A percentile compares a stretch with the other conserved stretches of the same genome.
Conservation (phyloP, 2,113 vertebrate genomes). For the Chlamydotis undulata region DNA sequence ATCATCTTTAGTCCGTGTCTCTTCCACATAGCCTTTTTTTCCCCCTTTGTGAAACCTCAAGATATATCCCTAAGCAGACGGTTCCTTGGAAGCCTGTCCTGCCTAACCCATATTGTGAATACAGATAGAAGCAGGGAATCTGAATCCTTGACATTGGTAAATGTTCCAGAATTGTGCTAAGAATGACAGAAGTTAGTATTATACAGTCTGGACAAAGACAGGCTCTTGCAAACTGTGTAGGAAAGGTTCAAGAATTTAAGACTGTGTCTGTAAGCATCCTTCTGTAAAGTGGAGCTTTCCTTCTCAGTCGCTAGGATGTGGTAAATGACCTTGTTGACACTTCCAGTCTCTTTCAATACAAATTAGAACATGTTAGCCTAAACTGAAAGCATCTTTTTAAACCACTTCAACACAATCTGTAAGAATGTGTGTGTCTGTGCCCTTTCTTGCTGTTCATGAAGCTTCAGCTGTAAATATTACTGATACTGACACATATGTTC, state of each 20-base stretch:
- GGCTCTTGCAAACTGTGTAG: neutral
- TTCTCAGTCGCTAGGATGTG: neutral
- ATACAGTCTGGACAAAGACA: neutral
- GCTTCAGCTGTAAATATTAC: slow-evolving; percentile 48
- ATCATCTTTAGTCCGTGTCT: neutral
- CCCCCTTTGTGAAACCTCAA: neutral
- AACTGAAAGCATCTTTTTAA: slow-evolving; percentile 54
- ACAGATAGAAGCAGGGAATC: neutral
- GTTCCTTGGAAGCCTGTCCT: neutral
- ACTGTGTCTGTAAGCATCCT: neutral
- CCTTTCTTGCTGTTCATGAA: slow-evolving; percentile 41
- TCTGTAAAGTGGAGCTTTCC: neutral
- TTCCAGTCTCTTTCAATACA: slow-evolving; percentile 39
- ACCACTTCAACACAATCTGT: slow-evolving; percentile 55
- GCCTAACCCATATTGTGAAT: neutral
- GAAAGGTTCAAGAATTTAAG: neutral
- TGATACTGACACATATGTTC: slow-evolving; percentile 54
- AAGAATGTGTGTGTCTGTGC: slow-evolving; percentile 31
- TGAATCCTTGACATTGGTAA: neutral
- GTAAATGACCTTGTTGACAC: slow-evolving; percentile 27
- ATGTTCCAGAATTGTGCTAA: neutral
- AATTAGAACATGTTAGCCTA: slow-evolving; percentile 58
- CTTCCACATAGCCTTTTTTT: neutral
- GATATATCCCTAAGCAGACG: neutral
- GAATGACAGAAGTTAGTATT: neutral